phyloP scores from a whole-genome alignment of 2,797 vertebrate genomes.

The Gephyroberyx darwinii region DNA sequence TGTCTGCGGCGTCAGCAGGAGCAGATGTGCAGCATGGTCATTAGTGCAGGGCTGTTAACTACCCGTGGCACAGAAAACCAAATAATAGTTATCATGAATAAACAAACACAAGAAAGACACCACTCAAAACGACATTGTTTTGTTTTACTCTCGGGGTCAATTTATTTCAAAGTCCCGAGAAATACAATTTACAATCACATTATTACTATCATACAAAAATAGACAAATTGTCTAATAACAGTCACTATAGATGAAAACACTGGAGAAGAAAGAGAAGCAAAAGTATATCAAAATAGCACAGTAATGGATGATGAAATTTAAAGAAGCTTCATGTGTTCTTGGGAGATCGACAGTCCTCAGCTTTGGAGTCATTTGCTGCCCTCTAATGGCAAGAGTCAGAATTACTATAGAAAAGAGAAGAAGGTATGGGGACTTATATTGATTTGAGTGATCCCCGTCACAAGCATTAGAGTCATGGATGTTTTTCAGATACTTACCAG shows the following conservation, averaged over 20 bases:
- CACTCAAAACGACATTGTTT: slow-evolving; percentile 43
- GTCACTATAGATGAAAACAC: slow-evolving; percentile 39
- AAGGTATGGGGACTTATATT: not conserved
- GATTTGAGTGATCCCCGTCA: not conserved
- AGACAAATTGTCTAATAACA: slow-evolving; percentile 32
- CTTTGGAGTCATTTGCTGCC: slow-evolving; percentile 62
- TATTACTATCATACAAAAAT: slow-evolving; percentile 21
- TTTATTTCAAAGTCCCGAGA: slow-evolving; percentile 50
- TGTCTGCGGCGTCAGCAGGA: slow-evolving; percentile 70
- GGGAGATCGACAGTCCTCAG: slow-evolving; percentile 51
- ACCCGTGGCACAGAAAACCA: not conserved
- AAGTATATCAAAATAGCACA: slow-evolving; percentile 19
- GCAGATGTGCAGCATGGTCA: slow-evolving; percentile 35
- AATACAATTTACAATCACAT: slow-evolving; percentile 50
- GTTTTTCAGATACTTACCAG: slow-evolving; percentile 36
- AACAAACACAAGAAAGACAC: not conserved
- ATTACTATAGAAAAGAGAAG: slow-evolving; percentile 31
- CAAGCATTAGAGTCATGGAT: not conserved
- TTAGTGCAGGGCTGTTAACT: slow-evolving; percentile 11
- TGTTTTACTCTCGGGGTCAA: slow-evolving; percentile 26
- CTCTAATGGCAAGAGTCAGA: slow-evolving; percentile 44
- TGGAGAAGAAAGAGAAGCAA: slow-evolving; percentile 1
- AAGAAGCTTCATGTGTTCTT: slow-evolving; percentile 46
- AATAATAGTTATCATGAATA: not conserved
- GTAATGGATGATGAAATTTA: slow-evolving; percentile 27